phyloP scores from a whole-genome alignment of 2,113 vertebrate species.

The Corapipo altera region DNA sequence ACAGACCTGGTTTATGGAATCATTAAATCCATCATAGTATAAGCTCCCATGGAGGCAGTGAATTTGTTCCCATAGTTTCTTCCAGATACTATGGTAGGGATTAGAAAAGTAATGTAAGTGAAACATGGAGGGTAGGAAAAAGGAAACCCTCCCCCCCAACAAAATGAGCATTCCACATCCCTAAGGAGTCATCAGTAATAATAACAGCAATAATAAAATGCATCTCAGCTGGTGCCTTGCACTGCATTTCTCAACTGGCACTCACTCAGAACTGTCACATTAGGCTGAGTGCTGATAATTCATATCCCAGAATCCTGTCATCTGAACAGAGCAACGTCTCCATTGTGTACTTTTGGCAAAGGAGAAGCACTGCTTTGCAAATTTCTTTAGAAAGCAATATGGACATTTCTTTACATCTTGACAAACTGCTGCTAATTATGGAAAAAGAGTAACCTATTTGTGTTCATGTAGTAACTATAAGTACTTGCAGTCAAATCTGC shows the following conservation, averaged over 20 bases:
- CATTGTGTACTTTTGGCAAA: constrained; percentile 52
- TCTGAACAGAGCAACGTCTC: constrained; percentile 58
- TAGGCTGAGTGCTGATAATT: constrained; percentile 70
- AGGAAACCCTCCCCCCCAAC: neutral
- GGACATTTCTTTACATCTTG: constrained; percentile 55
- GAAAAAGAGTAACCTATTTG: constrained; percentile 50
- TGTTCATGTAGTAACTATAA: constrained; percentile 3
- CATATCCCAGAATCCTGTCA: constrained; percentile 70
- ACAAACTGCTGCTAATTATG: constrained; percentile 59
- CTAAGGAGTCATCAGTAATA: constrained; percentile 70
- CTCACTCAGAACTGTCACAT: constrained; percentile 70
- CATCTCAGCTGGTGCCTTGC: constrained; percentile 67
- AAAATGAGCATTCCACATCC: constrained; percentile 38
- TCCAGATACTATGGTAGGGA: neutral
- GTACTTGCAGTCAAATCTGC: neutral
- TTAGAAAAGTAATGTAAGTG: constrained; percentile 14
- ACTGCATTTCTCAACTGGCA: constrained; percentile 68
- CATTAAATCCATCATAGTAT: neutral
- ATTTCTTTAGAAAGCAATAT: constrained; percentile 62
- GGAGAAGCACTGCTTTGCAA: constrained; percentile 66
- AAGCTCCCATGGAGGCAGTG: neutral
- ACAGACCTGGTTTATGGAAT: constrained; percentile 3
- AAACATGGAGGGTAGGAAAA: neutral
- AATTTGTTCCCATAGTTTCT: neutral
- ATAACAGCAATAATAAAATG: constrained; percentile 69